Evolutionary conservation across 2,888 invertebrate species (phyloP).

Genomic region (Meganola albula): DNA sequence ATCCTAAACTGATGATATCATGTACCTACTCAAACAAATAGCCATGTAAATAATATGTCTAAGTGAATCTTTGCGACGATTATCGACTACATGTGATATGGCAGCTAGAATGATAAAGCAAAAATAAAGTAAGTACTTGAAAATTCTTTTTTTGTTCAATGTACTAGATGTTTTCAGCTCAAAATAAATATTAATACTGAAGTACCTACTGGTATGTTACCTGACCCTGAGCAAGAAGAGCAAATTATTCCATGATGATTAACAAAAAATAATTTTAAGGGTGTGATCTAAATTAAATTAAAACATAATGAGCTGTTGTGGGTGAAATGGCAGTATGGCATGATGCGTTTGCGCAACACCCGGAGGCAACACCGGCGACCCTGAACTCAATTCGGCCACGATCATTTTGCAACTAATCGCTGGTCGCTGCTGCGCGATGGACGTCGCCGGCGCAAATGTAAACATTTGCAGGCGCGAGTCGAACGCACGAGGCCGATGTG

Average conservation of each 20-base stretch:
- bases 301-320: constrained; percentile 32
- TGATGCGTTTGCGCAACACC: constrained; percentile 63
- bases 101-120: too few species aligned
- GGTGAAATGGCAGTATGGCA: constrained; percentile 35
- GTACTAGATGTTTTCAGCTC: too few species aligned
- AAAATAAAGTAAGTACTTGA: too few species aligned
- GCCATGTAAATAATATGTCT: constrained; percentile 24
- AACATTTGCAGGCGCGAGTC: constrained; percentile 73
- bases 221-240: too few species aligned
- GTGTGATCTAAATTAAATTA: constrained; percentile 17
- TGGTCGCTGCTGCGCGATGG: constrained; percentile 50
- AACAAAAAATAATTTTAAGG: constrained; percentile 14
- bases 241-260: too few species aligned
- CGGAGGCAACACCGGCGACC: constrained; percentile 70
- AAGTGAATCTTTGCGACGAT: constrained; percentile 22
- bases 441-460: constrained; percentile 69
- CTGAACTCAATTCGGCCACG: constrained; percentile 72
- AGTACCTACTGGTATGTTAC: too few species aligned
- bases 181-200: too few species aligned
- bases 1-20: constrained; percentile 16
- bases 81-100: constrained; percentile 23
- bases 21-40: constrained; percentile 12
- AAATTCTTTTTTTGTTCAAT: too few species aligned
- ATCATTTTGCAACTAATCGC: constrained; percentile 75
- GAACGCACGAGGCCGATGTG: constrained; percentile 61